A percentile compares a stretch with the other conserved stretches of the same genome.
phyloP scores from a whole-genome alignment of 2,888 invertebrate genomes.

The Scaptomyza flava region DNA sequence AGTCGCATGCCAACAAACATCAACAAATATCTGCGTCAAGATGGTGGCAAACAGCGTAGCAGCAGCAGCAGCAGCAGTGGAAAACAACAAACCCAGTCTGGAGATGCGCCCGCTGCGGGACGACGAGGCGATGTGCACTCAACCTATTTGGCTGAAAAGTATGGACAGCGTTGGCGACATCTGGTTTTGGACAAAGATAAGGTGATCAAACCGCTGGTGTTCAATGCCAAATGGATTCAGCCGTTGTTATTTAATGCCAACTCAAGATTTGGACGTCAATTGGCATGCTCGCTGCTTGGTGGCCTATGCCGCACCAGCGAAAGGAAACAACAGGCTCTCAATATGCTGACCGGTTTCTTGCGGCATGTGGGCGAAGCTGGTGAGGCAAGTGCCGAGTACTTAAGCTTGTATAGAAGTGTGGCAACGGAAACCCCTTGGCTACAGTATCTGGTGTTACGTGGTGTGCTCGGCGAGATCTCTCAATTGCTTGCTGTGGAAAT shows the following conservation, averaged over 20 bases:
- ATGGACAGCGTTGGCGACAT: slow-evolving; percentile 88
- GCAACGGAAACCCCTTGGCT: slow-evolving; percentile 96
- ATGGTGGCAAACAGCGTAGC: slow-evolving; percentile 35
- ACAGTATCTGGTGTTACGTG: slow-evolving; percentile 94
- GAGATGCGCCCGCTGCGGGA: slow-evolving; percentile 28
- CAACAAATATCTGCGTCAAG: slow-evolving; percentile 57
- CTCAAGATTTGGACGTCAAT: slow-evolving; percentile 94
- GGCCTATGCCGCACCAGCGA: slow-evolving; percentile 90
- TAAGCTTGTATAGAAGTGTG: slow-evolving; percentile 93
- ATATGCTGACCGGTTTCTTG: slow-evolving; percentile 94
- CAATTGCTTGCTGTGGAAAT: slow-evolving; percentile 95
- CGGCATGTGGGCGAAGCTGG: slow-evolving; percentile 94
- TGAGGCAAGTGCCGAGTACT: slow-evolving; percentile 96
- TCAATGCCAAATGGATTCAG: slow-evolving; percentile 91
- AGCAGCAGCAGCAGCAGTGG: slow-evolving; percentile 69
- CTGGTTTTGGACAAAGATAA: slow-evolving; percentile 78
- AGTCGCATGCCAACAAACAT: slow-evolving; percentile 86
- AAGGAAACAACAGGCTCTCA: slow-evolving; percentile 90
- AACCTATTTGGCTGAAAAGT: slow-evolving; percentile 90
- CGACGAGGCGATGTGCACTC: slow-evolving; percentile 77
- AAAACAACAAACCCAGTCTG: slow-evolving; percentile 30
- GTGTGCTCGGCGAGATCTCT: slow-evolving; percentile 93
- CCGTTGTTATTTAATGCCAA: slow-evolving; percentile 97
- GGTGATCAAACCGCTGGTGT: slow-evolving; percentile 85
- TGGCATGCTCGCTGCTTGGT: slow-evolving; percentile 95